phyloP scores from a whole-genome alignment of 2,888 invertebrate species.

The Dynastes hyllus region DNA sequence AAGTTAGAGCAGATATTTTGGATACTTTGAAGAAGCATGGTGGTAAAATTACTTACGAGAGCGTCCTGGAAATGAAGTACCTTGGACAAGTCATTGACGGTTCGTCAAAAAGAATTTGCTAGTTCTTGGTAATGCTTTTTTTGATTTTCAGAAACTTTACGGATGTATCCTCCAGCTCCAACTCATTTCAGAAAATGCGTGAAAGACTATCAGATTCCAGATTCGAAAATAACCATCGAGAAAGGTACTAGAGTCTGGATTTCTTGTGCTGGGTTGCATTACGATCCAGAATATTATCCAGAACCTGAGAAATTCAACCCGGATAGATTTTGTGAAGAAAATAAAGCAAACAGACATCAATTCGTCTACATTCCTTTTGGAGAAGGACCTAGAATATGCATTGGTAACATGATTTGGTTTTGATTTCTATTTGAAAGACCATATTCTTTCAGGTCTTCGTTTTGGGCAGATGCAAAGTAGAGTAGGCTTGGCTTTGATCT shows the following conservation, averaged over 20 bases:
- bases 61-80: conserved; percentile 71
- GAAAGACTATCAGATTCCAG: conserved; percentile 62
- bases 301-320: conserved; percentile 32
- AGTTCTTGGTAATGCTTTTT: neutral
- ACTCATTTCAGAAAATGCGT: conserved; percentile 57
- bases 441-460: conserved; percentile 67
- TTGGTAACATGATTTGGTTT: neutral
- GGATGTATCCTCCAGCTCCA: conserved; percentile 65
- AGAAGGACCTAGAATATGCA: conserved; percentile 31
- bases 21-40: conserved; percentile 66
- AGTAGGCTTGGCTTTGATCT: conserved; percentile 70
- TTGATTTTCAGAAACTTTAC: conserved; percentile 64
- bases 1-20: conserved; percentile 69
- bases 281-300: conserved; percentile 30
- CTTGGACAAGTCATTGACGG: conserved; percentile 70
- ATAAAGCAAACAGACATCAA: conserved; percentile 19
- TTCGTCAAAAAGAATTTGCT: conserved; percentile 56
- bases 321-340: conserved; percentile 24
- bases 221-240: conserved; percentile 62
- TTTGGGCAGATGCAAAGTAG: conserved; percentile 73
- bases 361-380: conserved; percentile 30
- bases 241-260: conserved; percentile 59
- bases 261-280: neutral
- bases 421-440: neutral
- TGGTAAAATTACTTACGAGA: conserved; percentile 70